phyloP scores from a whole-genome alignment of 2,113 vertebrate genomes.

The Melozone crissalis region DNA sequence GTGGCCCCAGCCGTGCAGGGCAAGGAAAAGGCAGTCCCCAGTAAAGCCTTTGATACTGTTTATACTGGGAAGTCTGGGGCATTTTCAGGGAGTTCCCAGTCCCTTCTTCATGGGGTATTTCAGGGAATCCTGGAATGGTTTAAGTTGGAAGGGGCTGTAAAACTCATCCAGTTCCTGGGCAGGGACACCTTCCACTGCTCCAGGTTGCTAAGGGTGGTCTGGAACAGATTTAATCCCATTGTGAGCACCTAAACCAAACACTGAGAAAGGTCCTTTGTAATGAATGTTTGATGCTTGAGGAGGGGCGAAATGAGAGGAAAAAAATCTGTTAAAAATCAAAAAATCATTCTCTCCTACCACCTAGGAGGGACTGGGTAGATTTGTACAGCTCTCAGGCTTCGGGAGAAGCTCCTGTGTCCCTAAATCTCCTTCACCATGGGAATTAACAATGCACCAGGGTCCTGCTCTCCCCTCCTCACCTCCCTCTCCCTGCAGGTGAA shows the following conservation, averaged over 20 bases:
- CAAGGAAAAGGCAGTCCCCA: background rate
- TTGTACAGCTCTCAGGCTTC: too few species aligned
- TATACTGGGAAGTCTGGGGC: background rate
- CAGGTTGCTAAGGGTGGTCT: background rate
- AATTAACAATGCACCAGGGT: background rate
- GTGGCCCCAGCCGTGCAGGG: accelerated
- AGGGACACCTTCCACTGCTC: background rate
- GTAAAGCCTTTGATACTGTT: background rate
- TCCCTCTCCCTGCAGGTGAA: background rate
- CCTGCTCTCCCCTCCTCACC: background rate
- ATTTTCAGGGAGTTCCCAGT: background rate
- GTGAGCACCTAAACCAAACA: background rate
- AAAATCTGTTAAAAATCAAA: too few species aligned
- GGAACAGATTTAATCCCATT: background rate
- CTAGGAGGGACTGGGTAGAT: too few species aligned
- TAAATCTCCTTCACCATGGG: background rate
- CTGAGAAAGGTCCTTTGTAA: background rate
- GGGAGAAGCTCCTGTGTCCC: background rate
- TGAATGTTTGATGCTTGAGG: background rate
- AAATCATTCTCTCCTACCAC: background rate
- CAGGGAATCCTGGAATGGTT: background rate
- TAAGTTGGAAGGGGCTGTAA: background rate
- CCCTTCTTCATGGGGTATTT: background rate
- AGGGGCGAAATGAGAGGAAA: background rate
- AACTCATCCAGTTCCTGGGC: background rate